These are phyloP conservation scores for Urocolius indicus DNA, from an alignment of 2,113 vertebrate genomes.

Conservation along the genomic window DNA sequence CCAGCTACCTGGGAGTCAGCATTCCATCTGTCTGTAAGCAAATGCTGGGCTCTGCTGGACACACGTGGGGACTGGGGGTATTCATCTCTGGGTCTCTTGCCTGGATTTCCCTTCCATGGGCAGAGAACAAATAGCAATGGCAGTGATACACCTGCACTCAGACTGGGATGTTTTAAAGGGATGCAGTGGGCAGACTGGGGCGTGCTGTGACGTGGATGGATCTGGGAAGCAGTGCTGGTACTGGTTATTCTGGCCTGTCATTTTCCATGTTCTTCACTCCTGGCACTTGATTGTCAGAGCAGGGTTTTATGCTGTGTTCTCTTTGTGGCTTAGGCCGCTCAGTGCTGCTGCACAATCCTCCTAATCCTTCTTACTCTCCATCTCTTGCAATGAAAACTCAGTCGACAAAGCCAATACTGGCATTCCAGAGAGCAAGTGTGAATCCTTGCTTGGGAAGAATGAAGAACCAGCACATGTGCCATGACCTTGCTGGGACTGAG, in stretches of 20 bases:
- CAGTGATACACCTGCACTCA: background rate
- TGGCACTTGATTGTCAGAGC: background rate
- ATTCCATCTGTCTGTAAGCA: background rate
- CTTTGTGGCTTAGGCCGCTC: conserved; percentile 10
- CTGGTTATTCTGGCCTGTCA: background rate
- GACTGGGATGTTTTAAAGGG: background rate
- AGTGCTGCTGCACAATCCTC: background rate
- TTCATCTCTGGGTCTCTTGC: background rate
- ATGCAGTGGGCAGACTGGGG: background rate
- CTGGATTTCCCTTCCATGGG: background rate
- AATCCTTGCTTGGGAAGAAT: background rate
- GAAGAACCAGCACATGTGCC: background rate
- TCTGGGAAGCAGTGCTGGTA: background rate
- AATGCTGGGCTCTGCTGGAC: background rate
- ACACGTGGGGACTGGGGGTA: background rate
- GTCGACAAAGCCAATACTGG: background rate
- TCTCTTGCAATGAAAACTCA: background rate
- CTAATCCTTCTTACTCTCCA: conserved; percentile 7
- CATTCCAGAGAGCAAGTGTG: background rate
- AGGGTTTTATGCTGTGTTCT: background rate
- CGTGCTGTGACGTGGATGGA: background rate
- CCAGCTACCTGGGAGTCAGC: background rate
- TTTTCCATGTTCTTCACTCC: conserved; percentile 28
- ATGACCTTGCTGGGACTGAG: background rate
- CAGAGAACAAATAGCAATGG: background rate